A percentile compares a stretch with the other conserved stretches of the same genome.
These are phyloP conservation scores for Jordanella pulchra DNA, from an alignment of 2,797 vertebrate species.

Conservation along the genomic window DNA sequence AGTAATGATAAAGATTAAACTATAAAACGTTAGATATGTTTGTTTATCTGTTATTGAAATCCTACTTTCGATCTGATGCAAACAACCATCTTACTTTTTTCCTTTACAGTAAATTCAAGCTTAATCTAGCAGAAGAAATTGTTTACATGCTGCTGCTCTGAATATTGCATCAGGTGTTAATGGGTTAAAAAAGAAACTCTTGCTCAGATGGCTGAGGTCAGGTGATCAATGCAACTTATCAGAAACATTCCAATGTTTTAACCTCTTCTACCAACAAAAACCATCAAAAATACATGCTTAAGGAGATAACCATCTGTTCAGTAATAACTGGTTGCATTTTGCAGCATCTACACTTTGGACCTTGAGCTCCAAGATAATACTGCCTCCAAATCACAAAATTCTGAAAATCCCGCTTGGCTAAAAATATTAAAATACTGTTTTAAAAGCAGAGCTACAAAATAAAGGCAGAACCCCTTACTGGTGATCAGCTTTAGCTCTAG, in stretches of 20 bases:
- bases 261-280: background rate
- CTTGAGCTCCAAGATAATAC: slow-evolving; percentile 8
- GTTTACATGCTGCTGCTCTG: background rate
- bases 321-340: background rate
- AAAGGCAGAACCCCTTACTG: slow-evolving; percentile 10
- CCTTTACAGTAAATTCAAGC: background rate
- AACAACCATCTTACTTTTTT: background rate
- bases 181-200: slow-evolving; percentile 23
- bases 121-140: background rate
- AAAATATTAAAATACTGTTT: slow-evolving; percentile 4
- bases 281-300: background rate
- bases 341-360: background rate
- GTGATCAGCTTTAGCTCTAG: slow-evolving; percentile 35
- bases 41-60: no score
- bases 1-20: background rate
- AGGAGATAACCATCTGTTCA: background rate
- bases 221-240: slow-evolving; percentile 27
- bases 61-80: no score
- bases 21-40: background rate
- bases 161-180: slow-evolving; percentile 3
- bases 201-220: slow-evolving; percentile 23
- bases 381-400: background rate
- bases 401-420: background rate
- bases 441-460: slow-evolving; percentile 11
- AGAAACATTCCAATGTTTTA: slow-evolving; percentile 24